Percentiles rank a stretch among this genome's conserved stretches.
These are phyloP conservation scores for Agonopterix alstromeriana DNA, from an alignment of 2,888 invertebrate genomes.

Conservation along the genomic window DNA sequence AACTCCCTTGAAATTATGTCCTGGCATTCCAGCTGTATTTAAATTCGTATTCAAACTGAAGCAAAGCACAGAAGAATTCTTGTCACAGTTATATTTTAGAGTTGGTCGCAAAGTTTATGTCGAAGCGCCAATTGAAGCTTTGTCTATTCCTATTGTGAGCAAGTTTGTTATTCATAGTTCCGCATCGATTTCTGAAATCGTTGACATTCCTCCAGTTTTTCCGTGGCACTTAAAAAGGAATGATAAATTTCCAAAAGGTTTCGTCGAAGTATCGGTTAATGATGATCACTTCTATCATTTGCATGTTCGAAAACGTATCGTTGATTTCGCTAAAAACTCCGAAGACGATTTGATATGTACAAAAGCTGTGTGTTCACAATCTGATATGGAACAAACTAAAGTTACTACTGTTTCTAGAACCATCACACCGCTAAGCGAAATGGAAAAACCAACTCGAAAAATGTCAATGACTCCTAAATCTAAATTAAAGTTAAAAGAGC, in stretches of 20 bases:
- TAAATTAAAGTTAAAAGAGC: not conserved
- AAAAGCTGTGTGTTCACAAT: no score
- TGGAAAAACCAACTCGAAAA: not conserved
- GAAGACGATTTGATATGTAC: no score
- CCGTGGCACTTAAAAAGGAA: conserved; percentile 39
- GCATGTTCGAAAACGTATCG: conserved; percentile 18
- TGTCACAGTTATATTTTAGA: conserved; percentile 39
- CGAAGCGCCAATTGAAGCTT: conserved; percentile 26
- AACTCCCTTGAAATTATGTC: conserved; percentile 37
- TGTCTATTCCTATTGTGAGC: conserved; percentile 38
- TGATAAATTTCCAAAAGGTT: conserved; percentile 14
- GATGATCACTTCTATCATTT: conserved; percentile 21
- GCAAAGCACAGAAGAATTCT: conserved; percentile 27
- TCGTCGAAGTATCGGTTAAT: conserved; percentile 15
- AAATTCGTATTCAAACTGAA: conserved; percentile 37
- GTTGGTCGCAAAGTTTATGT: conserved; percentile 28
- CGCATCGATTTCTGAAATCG: conserved; percentile 30
- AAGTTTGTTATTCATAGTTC: conserved; percentile 19
- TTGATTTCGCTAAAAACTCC: no score
- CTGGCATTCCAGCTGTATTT: conserved; percentile 40
- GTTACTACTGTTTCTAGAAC: no score
- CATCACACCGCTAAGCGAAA: not conserved
- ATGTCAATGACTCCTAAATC: not conserved
- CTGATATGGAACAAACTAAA: no score
- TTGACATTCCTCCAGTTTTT: conserved; percentile 42